A percentile compares a stretch with the other conserved stretches of the same genome.
Evolutionary conservation across 2,888 invertebrate species (phyloP).

Genomic region (Dasysyrphus tricinctus): DNA sequence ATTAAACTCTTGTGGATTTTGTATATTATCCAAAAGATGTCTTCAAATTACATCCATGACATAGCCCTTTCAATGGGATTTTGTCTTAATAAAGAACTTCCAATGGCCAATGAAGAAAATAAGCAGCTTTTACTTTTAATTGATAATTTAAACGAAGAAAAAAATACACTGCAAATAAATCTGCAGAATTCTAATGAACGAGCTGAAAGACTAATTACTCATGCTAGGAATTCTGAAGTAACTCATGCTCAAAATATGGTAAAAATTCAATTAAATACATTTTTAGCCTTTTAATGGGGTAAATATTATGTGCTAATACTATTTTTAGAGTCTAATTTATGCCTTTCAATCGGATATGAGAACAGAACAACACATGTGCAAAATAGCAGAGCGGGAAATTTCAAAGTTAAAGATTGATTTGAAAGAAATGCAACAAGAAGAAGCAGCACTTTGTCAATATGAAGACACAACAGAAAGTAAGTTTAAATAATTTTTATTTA

Average conservation of each 20-base stretch:
- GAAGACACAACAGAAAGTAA: conserved; percentile 80
- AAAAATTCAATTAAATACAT: conserved; percentile 54
- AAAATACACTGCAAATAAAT: conserved; percentile 83
- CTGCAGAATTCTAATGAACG: conserved; percentile 84
- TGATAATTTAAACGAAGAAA: conserved; percentile 83
- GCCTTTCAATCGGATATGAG: conserved; percentile 89
- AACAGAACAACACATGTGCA: conserved; percentile 86
- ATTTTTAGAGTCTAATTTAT: conserved; percentile 85
- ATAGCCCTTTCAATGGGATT: conserved; percentile 89
- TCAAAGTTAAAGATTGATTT: conserved; percentile 80
- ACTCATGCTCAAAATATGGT: conserved; percentile 86
- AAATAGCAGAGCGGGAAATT: conserved; percentile 82
- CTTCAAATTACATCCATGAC: conserved; percentile 84
- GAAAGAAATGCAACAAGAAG: conserved; percentile 79
- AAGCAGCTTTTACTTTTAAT: conserved; percentile 82
- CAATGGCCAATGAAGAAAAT: conserved; percentile 91
- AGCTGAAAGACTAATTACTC: conserved; percentile 83
- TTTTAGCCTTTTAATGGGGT: background rate
- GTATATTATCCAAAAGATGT: conserved; percentile 37
- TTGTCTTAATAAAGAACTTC: conserved; percentile 85
- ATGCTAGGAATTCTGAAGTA: conserved; percentile 84
- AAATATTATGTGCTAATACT: too few species aligned
- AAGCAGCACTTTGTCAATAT: conserved; percentile 77
- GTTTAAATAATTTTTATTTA: conserved; percentile 58
- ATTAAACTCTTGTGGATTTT: background rate